A percentile compares a stretch with the other conserved stretches of the same genome.
Conservation (phyloP, 30 jellyfish, hydroid and myxozoan species). For the Catostylus mosaicus region DNA sequence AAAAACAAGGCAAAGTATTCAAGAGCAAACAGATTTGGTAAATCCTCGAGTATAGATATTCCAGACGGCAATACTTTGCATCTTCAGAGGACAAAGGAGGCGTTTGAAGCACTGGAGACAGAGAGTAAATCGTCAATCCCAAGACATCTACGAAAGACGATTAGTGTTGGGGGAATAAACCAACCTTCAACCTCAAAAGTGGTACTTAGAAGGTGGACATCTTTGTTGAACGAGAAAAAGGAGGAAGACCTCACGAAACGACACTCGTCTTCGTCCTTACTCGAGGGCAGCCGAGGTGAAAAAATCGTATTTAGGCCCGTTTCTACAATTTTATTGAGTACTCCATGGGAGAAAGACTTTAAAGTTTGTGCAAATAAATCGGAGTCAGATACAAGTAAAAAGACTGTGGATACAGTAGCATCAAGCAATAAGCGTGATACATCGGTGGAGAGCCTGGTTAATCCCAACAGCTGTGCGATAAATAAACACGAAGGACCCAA, state of each 20-base stretch:
- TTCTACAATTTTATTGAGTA: conserved; percentile 58
- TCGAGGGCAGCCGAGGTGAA: conserved; percentile 49
- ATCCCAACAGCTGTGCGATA: conserved; percentile 44
- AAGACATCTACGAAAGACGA: conserved; percentile 30
- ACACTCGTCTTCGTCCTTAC: conserved; percentile 17
- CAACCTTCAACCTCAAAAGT: conserved; percentile 45
- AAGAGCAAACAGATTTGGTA: conserved; percentile 25
- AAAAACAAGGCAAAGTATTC: neutral
- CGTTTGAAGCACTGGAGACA: neutral
- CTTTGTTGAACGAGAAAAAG: conserved; percentile 17
- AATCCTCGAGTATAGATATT: conserved; percentile 26
- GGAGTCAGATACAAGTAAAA: neutral
- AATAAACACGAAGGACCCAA: conserved; percentile 4
- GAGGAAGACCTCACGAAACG: conserved; percentile 38
- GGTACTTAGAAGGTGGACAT: conserved; percentile 64
- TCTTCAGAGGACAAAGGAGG: conserved; percentile 18
- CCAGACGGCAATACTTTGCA: conserved; percentile 32
- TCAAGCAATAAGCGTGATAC: conserved; percentile 4
- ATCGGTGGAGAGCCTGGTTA: neutral
- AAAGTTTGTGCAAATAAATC: neutral
- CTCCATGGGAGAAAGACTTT: conserved; percentile 73
- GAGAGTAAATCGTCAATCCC: conserved; percentile 7
- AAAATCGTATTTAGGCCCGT: conserved; percentile 66
- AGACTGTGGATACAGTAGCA: conserved; percentile 8
- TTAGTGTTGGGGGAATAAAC: conserved; percentile 49